Base-by-base conservation (phyloP, 2,888 invertebrate species). In the Zeuzera pyrina region DNA sequence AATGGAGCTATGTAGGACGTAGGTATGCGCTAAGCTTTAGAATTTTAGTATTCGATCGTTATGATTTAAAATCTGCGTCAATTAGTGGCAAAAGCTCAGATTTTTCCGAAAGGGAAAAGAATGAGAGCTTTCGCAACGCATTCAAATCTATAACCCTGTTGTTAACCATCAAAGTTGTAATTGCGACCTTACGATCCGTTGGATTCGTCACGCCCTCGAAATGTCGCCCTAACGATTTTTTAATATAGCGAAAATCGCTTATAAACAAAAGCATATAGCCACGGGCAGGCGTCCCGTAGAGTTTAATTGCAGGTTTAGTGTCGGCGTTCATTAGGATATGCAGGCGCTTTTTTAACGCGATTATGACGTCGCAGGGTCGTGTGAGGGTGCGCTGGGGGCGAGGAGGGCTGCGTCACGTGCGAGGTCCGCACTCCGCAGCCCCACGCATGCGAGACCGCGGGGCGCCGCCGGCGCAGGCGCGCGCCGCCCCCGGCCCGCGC, bases 401-500 rank as follows among this genome's bases (percentile, higher is more conserved):
- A 71, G 77, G 77, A 76, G 79, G 78, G 79, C 69, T 79, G 83
- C 83, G 81, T 81, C 81, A 83, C 81, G 79, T 81, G 81, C 77
- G 65, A 72, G 70, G 68, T 74, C 78, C 81, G 79, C 77, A 78
- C 77, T 76, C 78, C 76, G 81, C 78, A 79, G 66, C 74, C 72
- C 76, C 74, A 81, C 79, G 81, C 81, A 79, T 79, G 81, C 81
- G 78, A 79, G 79, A 77, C 79, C 66, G 76, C 72, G 72, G 72
- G 78, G 73, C 79, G 79, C 78, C 73, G 51, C 55, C 50, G 45
- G 71, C 71, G 72, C 70, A 68, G 61, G 71, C 74, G 72, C 76
- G 70, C 54, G 58, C 39, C 49, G 43, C 44, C 45, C 49, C 45
- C 49, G 15, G 6, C 68, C 57, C 48, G 27, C 19, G 67, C 70